These are phyloP conservation scores for Tanaodytes sp. DNA, from an alignment of 2,888 invertebrate species.

Conservation along the genomic window DNA sequence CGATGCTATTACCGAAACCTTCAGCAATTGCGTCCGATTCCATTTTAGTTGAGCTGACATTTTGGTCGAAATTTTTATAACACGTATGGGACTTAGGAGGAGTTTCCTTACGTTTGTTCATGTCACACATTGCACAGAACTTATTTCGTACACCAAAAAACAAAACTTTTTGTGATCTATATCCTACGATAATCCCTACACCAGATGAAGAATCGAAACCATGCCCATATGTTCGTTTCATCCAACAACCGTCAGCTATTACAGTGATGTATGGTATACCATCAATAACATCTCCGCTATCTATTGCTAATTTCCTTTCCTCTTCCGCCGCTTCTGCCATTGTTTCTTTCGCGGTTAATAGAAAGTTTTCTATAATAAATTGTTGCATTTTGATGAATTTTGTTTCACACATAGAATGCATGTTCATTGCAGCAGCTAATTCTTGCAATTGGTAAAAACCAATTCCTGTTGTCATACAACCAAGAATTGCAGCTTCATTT, in stretches of 20 bases:
- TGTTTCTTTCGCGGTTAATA: constrained; percentile 5
- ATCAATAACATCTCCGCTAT: background rate
- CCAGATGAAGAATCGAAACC: constrained; percentile 53
- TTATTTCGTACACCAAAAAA: constrained; percentile 60
- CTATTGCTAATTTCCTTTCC: constrained; percentile 39
- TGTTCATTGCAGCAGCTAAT: constrained; percentile 38
- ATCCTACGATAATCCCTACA: constrained; percentile 49
- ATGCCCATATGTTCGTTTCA: constrained; percentile 52
- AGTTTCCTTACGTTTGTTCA: background rate
- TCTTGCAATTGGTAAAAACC: constrained; percentile 53
- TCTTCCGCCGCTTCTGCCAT: constrained; percentile 30
- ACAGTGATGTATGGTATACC: too few species aligned
- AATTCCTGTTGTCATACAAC: constrained; percentile 41
- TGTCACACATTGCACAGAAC: constrained; percentile 51
- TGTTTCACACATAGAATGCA: constrained; percentile 39
- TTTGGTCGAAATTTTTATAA: background rate
- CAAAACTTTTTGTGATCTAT: too few species aligned
- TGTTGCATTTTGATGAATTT: constrained; percentile 33
- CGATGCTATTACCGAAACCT: background rate
- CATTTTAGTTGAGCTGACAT: constrained; percentile 1
- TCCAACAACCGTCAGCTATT: constrained; percentile 53
- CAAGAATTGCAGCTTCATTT: constrained; percentile 45
- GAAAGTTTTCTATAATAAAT: constrained; percentile 22
- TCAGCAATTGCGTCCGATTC: background rate
- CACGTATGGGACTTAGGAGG: background rate